These are phyloP conservation scores for Argyresthia goedartella DNA, from an alignment of 2,888 invertebrate genomes.

Conservation along the genomic window DNA sequence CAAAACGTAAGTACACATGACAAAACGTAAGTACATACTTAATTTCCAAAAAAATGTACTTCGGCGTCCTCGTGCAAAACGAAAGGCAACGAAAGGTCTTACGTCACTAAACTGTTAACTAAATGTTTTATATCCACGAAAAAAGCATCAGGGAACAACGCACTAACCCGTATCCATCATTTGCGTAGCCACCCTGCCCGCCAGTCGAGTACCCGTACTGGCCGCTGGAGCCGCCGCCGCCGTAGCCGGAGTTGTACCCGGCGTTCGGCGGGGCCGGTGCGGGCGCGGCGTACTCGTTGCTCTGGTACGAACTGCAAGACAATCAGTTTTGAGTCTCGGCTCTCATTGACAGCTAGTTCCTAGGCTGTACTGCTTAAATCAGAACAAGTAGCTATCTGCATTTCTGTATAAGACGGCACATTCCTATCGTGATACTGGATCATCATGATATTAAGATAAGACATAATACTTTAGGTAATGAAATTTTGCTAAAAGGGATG, in stretches of 20 bases:
- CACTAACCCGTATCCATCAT: constrained; percentile 50
- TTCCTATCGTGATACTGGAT: constrained; percentile 62
- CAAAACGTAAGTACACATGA: no score
- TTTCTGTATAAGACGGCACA: constrained; percentile 67
- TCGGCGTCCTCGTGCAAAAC: no score
- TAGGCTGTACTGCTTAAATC: neutral
- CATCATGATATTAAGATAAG: constrained; percentile 31
- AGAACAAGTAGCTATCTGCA: constrained; percentile 39
- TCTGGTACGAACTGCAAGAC: constrained; percentile 43
- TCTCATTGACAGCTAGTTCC: no score
- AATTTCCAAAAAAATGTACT: no score
- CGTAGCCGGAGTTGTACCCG: constrained; percentile 37
- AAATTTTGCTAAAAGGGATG: no score
- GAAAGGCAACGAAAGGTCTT: no score
- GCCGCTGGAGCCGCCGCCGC: constrained; percentile 29
- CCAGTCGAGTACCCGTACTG: constrained; percentile 49
- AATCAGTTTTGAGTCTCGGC: neutral
- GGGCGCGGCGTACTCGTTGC: constrained; percentile 40
- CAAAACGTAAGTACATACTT: no score
- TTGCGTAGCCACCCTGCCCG: constrained; percentile 45
- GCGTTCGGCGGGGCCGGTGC: constrained; percentile 32
- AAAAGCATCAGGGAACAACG: no score
- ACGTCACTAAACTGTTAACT: no score
- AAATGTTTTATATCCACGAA: no score
- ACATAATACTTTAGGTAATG: constrained; percentile 4